phyloP scores from a whole-genome alignment of 2,113 vertebrate species.

The Colinus virginianus region DNA sequence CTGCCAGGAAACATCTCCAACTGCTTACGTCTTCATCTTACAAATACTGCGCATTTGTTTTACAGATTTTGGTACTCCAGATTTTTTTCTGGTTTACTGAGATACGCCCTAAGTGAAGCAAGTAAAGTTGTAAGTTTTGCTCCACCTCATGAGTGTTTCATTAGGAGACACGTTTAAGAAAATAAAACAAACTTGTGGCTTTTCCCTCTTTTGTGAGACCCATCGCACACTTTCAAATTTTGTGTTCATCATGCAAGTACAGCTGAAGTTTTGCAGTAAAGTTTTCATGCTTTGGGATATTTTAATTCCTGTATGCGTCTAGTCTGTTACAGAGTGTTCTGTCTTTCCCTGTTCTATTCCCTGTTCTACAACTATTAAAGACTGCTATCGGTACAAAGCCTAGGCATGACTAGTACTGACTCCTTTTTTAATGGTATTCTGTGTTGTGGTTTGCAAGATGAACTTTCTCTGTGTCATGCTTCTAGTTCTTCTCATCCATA shows the following conservation, averaged over 20 bases:
- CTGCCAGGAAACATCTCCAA: not conserved
- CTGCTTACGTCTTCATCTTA: not conserved
- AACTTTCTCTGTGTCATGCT: not conserved
- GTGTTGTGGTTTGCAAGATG: not conserved
- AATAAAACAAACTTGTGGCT: not conserved
- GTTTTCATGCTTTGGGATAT: not conserved
- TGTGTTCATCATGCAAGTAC: not conserved
- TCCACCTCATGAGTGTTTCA: not conserved
- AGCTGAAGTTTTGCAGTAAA: not conserved
- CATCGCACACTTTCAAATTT: not conserved
- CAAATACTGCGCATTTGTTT: not conserved
- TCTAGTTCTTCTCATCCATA: not conserved
- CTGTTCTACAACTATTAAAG: not conserved
- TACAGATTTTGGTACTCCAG: not conserved
- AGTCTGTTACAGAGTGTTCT: not conserved
- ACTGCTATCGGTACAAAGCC: not conserved
- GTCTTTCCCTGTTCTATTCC: not conserved
- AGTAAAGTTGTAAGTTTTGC: not conserved
- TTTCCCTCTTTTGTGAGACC: not conserved
- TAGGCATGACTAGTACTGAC: not conserved
- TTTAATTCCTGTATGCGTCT: not conserved
- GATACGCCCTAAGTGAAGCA: not conserved
- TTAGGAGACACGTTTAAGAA: not conserved
- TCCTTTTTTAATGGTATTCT: not conserved
- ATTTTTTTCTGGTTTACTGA: no score